Percentiles rank a stretch among this genome's conserved stretches.
These are phyloP conservation scores for Cyphomyrmex costatus DNA, from an alignment of 1,140 invertebrate genomes.

Conservation along the genomic window DNA sequence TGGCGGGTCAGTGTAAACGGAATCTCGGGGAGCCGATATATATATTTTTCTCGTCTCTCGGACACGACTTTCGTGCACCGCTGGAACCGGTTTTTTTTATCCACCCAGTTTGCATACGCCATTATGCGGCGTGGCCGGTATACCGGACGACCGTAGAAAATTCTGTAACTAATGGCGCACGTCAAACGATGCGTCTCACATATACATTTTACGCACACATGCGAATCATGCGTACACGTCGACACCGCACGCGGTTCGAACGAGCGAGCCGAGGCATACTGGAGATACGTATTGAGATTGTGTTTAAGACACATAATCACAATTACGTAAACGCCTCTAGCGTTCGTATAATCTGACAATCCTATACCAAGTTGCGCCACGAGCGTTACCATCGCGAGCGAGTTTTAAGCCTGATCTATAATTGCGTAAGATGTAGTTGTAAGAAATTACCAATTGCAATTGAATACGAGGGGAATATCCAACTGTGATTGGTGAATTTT, in stretches of 20 bases:
- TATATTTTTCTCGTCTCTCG: slow-evolving; percentile 62
- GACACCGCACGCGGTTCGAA: neutral
- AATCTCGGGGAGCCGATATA: slow-evolving; percentile 65
- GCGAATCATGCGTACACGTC: neutral
- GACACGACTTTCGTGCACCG: slow-evolving; percentile 64
- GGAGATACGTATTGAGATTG: slow-evolving; percentile 48
- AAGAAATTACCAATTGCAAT: no score
- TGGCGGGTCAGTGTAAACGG: slow-evolving; percentile 8
- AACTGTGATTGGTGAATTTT: no score
- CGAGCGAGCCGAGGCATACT: slow-evolving; percentile 20
- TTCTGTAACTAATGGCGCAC: slow-evolving; percentile 70
- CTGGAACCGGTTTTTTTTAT: slow-evolving; percentile 72
- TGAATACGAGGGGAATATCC: no score
- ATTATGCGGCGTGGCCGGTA: slow-evolving; percentile 57
- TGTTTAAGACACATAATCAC: slow-evolving; percentile 67
- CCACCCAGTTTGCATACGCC: slow-evolving; percentile 62
- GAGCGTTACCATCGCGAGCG: slow-evolving; percentile 9
- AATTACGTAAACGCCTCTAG: slow-evolving; percentile 65
- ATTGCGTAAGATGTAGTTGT: no score
- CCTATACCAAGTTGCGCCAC: slow-evolving; percentile 22
- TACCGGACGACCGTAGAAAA: slow-evolving; percentile 65
- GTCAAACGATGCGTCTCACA: slow-evolving; percentile 52
- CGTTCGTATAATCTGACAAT: slow-evolving; percentile 15
- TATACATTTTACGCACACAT: neutral
- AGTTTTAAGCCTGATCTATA: no score